Evolutionary conservation across 2,888 invertebrate species (phyloP).

Genomic region (Odontocolon sp.): DNA sequence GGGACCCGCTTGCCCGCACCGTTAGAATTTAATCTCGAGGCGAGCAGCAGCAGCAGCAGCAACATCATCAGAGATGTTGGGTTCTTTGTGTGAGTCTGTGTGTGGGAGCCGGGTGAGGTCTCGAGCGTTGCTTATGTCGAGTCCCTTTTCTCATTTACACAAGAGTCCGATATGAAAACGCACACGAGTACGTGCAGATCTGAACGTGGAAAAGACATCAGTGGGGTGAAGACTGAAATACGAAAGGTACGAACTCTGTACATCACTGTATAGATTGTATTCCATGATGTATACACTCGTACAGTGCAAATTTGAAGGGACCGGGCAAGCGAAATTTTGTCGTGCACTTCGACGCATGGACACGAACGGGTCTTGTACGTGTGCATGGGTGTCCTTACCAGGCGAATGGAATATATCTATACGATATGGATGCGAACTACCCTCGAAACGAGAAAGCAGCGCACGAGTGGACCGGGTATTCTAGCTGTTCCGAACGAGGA

Average conservation of each 20-base stretch:
- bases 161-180: conserved; percentile 42
- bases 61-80: conserved; percentile 29
- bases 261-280: conserved; percentile 20
- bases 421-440: conserved; percentile 40
- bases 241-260: conserved; percentile 39
- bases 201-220: conserved; percentile 52
- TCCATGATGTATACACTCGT: conserved; percentile 1
- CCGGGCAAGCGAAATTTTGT: conserved; percentile 7
- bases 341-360: conserved; percentile 27
- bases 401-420: conserved; percentile 27
- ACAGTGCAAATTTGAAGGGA: conserved; percentile 3
- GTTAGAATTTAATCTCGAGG: conserved; percentile 79
- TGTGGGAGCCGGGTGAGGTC: conserved; percentile 23
- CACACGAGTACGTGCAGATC: conserved; percentile 22
- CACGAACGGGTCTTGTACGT: not conserved
- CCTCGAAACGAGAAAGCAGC: conserved; percentile 38
- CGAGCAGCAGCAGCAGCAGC: conserved; percentile 52
- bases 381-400: conserved; percentile 27
- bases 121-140: conserved; percentile 33
- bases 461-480: conserved; percentile 30
- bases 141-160: conserved; percentile 47
- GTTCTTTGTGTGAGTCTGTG: conserved; percentile 15
- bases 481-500: conserved; percentile 16
- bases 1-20: conserved; percentile 61
- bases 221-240: conserved; percentile 31